Conservation (phyloP, 2,888 invertebrate genomes). For the Tribolium freemani region DNA sequence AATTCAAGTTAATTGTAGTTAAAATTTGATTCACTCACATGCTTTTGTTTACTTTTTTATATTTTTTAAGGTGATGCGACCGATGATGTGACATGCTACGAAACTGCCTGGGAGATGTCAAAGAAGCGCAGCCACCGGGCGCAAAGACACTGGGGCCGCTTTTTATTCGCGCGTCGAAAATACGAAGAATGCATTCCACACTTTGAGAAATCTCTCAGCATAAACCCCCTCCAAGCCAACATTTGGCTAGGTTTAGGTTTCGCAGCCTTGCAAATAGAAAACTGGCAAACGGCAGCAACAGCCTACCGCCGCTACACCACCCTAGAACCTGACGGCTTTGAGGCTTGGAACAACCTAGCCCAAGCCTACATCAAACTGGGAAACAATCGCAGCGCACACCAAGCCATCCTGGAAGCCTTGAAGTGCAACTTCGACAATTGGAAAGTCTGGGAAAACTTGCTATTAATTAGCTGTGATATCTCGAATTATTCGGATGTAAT, state of each 20-base stretch:
- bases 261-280: conserved; percentile 82
- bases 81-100: conserved; percentile 84
- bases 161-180: conserved; percentile 80
- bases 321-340: conserved; percentile 90
- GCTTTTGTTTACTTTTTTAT: too few species aligned
- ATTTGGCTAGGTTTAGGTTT: conserved; percentile 91
- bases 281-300: conserved; percentile 86
- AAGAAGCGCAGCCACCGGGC: conserved; percentile 85
- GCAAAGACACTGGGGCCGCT: conserved; percentile 90
- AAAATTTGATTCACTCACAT: too few species aligned
- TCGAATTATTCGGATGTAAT: conserved; percentile 89
- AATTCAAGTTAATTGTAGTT: too few species aligned
- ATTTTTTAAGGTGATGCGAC: conserved; percentile 77
- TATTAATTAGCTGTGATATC: conserved; percentile 89
- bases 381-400: conserved; percentile 88
- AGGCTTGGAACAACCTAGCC: conserved; percentile 98
- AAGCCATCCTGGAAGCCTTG: conserved; percentile 88
- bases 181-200: conserved; percentile 86
- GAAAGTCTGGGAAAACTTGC: conserved; percentile 96
- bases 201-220: conserved; percentile 84
- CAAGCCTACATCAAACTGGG: conserved; percentile 92
- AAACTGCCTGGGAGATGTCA: conserved; percentile 93
- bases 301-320: conserved; percentile 90
- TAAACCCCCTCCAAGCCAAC: conserved; percentile 90
- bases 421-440: conserved; percentile 95